Evolutionary conservation across 2,113 vertebrate species (phyloP).

Genomic region (Gorsachius goisagi): DNA sequence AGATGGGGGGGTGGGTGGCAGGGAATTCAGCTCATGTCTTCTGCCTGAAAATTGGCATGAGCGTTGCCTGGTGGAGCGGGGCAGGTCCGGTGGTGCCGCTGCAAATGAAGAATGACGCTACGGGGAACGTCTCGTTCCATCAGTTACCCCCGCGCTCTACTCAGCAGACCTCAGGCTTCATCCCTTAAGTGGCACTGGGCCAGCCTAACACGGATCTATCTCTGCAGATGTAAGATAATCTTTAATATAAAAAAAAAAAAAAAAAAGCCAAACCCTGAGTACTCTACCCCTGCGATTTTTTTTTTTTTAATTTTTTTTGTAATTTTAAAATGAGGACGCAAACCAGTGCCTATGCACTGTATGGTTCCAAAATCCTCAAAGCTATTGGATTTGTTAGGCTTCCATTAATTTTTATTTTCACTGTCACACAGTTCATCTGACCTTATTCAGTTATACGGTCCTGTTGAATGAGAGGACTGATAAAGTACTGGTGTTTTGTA

Average conservation of each 20-base stretch:
- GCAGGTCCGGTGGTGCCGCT: neutral
- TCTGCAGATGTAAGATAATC: neutral
- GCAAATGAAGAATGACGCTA: neutral
- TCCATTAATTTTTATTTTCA: neutral
- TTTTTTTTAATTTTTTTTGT: no score
- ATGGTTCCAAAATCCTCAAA: neutral
- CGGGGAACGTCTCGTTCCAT: neutral
- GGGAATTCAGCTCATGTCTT: neutral
- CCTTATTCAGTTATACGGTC: neutral
- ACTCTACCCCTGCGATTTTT: neutral
- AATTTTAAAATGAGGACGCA: neutral
- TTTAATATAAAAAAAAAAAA: neutral
- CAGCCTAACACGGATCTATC: neutral
- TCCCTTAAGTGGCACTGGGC: neutral
- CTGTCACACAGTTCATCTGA: neutral
- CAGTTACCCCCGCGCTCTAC: neutral
- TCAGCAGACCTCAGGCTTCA: neutral
- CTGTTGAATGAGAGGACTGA: neutral
- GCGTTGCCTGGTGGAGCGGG: neutral
- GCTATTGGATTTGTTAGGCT: neutral
- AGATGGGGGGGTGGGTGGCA: neutral
- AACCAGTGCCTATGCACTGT: neutral
- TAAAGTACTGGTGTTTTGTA: neutral
- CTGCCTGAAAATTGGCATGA: neutral
- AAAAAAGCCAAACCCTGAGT: neutral